Conservation (phyloP, 2,888 invertebrate species). For the Boloria euphrosyne region DNA sequence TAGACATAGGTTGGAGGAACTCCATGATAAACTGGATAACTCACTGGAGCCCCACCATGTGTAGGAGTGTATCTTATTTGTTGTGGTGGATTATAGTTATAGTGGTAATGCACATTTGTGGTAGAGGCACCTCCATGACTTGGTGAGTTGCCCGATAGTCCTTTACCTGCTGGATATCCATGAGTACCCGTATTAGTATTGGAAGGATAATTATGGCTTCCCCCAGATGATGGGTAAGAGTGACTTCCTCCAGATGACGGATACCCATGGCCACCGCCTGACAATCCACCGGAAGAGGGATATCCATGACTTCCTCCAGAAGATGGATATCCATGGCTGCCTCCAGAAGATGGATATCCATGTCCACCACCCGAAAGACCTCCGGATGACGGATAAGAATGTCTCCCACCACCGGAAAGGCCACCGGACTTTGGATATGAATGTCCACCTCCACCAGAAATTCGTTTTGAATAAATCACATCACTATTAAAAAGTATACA, state of each 20-base stretch:
- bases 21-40: conserved; percentile 68
- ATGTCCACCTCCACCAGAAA: conserved; percentile 49
- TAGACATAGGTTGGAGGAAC: conserved; percentile 70
- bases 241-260: conserved; percentile 47
- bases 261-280: conserved; percentile 44
- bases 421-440: conserved; percentile 56
- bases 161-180: conserved; percentile 45
- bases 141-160: conserved; percentile 45
- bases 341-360: conserved; percentile 55
- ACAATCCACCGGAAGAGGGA: conserved; percentile 31
- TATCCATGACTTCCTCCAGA: conserved; percentile 45
- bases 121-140: conserved; percentile 42
- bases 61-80: conserved; percentile 63
- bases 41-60: conserved; percentile 55
- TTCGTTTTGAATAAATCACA: conserved; percentile 47
- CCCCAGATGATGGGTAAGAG: conserved; percentile 48
- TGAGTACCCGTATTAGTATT: conserved; percentile 37
- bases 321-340: conserved; percentile 44
- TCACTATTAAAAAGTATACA: conserved; percentile 52
- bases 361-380: conserved; percentile 39
- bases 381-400: conserved; percentile 39
- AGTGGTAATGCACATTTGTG: conserved; percentile 61
- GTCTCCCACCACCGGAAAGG: conserved; percentile 49
- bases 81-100: conserved; percentile 68
- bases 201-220: conserved; percentile 47